Evolutionary conservation across 2,888 invertebrate genomes (phyloP), one percentile per base, ranked within the genome.

Genomic region (Agriopis leucophaearia): DNA sequence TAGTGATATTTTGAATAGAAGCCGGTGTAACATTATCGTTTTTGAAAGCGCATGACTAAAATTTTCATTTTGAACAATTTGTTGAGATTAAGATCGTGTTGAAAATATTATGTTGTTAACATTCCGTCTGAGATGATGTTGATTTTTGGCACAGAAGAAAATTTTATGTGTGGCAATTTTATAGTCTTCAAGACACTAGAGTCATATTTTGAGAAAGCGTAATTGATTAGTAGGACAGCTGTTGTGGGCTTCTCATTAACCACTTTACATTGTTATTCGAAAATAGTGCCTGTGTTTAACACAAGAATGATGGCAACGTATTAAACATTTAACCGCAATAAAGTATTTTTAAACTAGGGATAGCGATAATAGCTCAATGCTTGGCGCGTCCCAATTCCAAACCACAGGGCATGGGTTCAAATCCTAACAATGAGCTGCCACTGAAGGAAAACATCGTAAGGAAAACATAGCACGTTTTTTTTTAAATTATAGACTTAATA

Each of bases 61-160:
- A 87, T 80, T 83, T 86, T 89, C 81, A 89, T 89, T 88, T 90
- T 85, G 79, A 87, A 82, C 89, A 88, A 92, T 92, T 90, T 89
- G 88, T 89, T 85, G 81, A 89, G 89, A 90, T 91, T 90, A 89
- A 90, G 82, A 90, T 82, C 83, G 78, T 84, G 81, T 84, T 86
- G 87, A 89, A 88, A 90, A 89, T 92, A 91, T 92, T 88, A 87
- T 90, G 90, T 88, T 92, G 85, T 92, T 90, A 89, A 90, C 90
- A 92, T 92, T 92, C 91, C 88, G 78, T 78, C 80, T 74, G 86
- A 80, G 85, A 87, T 87, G 86, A 88, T 88, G 88, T 89, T 89
- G 90, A 88, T 83, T 89, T 92, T 92, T 91, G 91, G 92, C 92
- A 91, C 90, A 79, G 81, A 82, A 81, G 84, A 86, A 83, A 85